These are phyloP conservation scores for Callithrix jacchus DNA, from an alignment of 2,113 vertebrate species.

Conservation along the genomic window DNA sequence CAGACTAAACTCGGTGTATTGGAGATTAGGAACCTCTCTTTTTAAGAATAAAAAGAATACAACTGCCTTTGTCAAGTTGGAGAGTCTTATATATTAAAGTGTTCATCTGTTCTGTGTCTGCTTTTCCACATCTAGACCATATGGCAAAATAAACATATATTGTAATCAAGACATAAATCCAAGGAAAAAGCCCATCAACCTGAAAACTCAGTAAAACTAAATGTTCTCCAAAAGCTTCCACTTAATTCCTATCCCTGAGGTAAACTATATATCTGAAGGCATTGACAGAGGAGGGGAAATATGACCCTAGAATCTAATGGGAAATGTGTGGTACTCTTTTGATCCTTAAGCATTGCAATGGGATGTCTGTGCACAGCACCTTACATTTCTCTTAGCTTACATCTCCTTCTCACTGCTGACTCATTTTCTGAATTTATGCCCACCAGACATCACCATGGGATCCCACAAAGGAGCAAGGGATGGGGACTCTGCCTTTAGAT, in stretches of 20 bases:
- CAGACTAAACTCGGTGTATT: background rate
- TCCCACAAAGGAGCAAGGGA: background rate
- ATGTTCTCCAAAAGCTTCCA: background rate
- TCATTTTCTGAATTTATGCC: background rate
- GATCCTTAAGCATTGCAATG: background rate
- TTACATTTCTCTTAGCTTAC: background rate
- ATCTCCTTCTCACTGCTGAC: background rate
- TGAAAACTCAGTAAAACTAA: background rate
- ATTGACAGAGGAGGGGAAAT: background rate
- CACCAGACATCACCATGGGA: background rate
- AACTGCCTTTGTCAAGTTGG: background rate
- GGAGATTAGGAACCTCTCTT: background rate
- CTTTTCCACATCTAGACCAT: background rate
- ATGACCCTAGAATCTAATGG: background rate
- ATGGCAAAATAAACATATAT: background rate
- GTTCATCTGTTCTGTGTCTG: background rate
- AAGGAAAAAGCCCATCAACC: background rate
- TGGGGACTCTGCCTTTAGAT: background rate
- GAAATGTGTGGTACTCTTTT: background rate
- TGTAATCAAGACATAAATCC: background rate
- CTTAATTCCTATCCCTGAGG: background rate
- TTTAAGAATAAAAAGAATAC: background rate
- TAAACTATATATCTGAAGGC: background rate
- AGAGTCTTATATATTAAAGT: background rate
- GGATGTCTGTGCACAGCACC: background rate